Base-by-base conservation (phyloP, 1,140 invertebrate species). In the Battus philenor region DNA sequence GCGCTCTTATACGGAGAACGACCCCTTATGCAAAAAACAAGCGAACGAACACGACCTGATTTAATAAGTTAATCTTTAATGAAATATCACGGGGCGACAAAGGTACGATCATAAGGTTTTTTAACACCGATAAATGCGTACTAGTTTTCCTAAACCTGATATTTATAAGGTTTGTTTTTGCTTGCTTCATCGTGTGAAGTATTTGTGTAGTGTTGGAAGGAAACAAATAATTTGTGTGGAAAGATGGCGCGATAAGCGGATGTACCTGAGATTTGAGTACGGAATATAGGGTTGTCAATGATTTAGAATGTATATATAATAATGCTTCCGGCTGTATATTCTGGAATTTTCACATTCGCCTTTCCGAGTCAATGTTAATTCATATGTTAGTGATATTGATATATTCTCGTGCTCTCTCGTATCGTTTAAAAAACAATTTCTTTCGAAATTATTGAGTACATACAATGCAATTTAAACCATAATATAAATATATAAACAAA, bases 1-100 rank as follows among this genome's bases (percentile, higher is more conserved):
- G n/a, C n/a, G n/a, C n/a, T n/a, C n/a, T n/a, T n/a, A n/a, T n/a
- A n/a, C n/a, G n/a, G n/a, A n/a, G n/a, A n/a, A n/a, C n/a, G 20
- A 8, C 22, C 36, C 10, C 11, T 11, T 11, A 27, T 41, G 38
- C 48, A 59, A 55, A 55, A 51, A 53, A 50, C 52, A 46, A 36
- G 22, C 44, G 49, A 56, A 56, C 54, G 57, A 52, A 53, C 47
- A 34, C 45, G 32, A 27, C 45, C 43, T 48, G 43, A 55, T 56
- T 70, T 68, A 75, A 78, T 78, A 75, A 78, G 69, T 78, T 78
- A 73, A 78, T 78, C 74, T 71, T 58, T 78, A 78, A 78, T 75
- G 74, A 78, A 78, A 78, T 68, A 74, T 78, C 71, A 73, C 65
- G 58, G 58, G 45, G 68, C 45, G 74, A 78, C 71, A 71, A 57